Evolutionary conservation across 2,888 invertebrate species (phyloP), one percentile per base, ranked within the genome.

Genomic region (Deilephila porcellus): DNA sequence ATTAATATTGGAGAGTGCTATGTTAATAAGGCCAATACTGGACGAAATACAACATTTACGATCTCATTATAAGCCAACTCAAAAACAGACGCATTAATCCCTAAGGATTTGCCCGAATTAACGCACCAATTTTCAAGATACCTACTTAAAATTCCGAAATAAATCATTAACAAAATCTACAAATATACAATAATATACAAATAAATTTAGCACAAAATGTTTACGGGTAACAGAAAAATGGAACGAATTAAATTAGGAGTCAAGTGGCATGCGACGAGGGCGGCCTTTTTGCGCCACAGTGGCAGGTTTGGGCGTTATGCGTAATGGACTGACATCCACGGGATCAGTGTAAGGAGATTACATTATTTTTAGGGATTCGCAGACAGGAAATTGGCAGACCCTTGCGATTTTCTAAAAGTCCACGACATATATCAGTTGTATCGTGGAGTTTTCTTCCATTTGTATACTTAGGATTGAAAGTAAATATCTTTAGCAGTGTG

Each of bases 241-340:
- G 67, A 25, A n/a, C 72, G 34, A 73, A 77, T 76, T 37, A 76
- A 73, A 73, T 73, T 73, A 73, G 72, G 64, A 56, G 72, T 67
- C 64, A 82, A 81, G 72, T 73, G 72, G 72, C 64, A 62, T n/a
- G 52, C 62, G 52, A 56, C 72, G 67, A 73, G 78, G 74, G 67
- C 73, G 74, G 77, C 76, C 75, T 82, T 81, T 81, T 81, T 77
- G 75, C 79, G 74, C 76, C 72, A 79, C 81, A 83, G 79, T 80
- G 74, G 78, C 73, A 64, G 79, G 79, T 78, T 79, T 75, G 70
- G 77, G 75, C 72, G 80, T 77, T 78, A 78, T 78, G 75, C 74
- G 78, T 83, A 83, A 83, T 83, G 81, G 82, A 79, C 76, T 80
- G 82, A 79, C 80, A 81, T 85, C 25, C 81, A 78, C 74, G 81